Conservation (phyloP, 1,140 invertebrate genomes). For the Phymorhynchus buccinoides region DNA sequence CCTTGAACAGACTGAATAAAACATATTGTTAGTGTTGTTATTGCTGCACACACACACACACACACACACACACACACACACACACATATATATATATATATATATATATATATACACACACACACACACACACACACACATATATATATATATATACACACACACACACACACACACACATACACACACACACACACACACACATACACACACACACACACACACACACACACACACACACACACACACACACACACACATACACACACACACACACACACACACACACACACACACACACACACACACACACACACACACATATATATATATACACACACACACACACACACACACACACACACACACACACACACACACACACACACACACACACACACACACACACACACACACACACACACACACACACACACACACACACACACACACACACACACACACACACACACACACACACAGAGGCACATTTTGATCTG, state of each 20-base stretch:
- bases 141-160: neutral
- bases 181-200: constrained; percentile 2
- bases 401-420: too few species aligned
- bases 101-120: constrained; percentile 7
- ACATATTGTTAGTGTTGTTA: neutral
- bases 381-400: too few species aligned
- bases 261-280: constrained; percentile 21
- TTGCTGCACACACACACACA: neutral
- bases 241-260: neutral
- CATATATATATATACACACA: too few species aligned
- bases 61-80: constrained; percentile 11
- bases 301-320: neutral
- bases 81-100: constrained; percentile 8
- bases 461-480: too few species aligned
- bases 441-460: too few species aligned
- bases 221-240: neutral
- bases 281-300: neutral
- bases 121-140: constrained; percentile 24
- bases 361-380: too few species aligned
- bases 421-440: too few species aligned
- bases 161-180: neutral
- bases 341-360: too few species aligned
- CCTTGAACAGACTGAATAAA: too few species aligned
- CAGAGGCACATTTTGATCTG: too few species aligned
- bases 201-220: neutral